Percentiles rank a stretch among this genome's conserved stretches.
Conservation (phyloP, 2,113 vertebrate species). For the Sterna hirundo region DNA sequence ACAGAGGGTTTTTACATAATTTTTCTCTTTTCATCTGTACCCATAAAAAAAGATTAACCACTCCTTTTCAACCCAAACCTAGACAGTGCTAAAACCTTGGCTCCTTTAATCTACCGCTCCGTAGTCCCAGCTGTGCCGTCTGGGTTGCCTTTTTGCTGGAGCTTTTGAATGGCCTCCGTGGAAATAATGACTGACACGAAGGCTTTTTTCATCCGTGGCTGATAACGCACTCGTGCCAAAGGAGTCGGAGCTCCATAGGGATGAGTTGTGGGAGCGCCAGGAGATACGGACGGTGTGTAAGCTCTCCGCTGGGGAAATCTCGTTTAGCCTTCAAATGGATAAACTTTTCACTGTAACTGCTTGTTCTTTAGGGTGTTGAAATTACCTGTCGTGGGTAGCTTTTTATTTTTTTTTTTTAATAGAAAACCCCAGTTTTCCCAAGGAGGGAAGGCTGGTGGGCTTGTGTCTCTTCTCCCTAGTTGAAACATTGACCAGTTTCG, state of each 20-base stretch:
- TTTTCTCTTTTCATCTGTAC: background rate
- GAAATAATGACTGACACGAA: background rate
- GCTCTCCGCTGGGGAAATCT: background rate
- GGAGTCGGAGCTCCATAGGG: background rate
- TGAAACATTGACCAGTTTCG: fast-evolving
- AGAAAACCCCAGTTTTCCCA: background rate
- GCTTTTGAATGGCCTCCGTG: background rate
- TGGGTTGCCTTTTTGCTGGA: background rate
- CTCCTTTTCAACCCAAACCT: background rate
- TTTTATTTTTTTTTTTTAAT: background rate
- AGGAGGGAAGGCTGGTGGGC: background rate
- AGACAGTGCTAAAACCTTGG: background rate
- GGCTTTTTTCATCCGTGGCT: background rate
- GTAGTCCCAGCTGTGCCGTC: background rate
- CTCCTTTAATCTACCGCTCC: background rate
- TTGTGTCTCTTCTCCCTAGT: background rate
- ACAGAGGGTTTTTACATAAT: background rate
- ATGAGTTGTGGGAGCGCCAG: background rate
- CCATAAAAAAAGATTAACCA: background rate
- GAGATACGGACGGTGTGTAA: fast-evolving
- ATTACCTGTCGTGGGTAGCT: background rate
- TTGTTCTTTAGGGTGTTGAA: background rate
- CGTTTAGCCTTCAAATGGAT: background rate
- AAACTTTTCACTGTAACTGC: background rate
- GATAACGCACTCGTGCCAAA: fast-evolving